A percentile compares a stretch with the other conserved stretches of the same genome.
phyloP scores from a whole-genome alignment of 53 echinoderm and acorn worm species.

The Antedon mediterranea region DNA sequence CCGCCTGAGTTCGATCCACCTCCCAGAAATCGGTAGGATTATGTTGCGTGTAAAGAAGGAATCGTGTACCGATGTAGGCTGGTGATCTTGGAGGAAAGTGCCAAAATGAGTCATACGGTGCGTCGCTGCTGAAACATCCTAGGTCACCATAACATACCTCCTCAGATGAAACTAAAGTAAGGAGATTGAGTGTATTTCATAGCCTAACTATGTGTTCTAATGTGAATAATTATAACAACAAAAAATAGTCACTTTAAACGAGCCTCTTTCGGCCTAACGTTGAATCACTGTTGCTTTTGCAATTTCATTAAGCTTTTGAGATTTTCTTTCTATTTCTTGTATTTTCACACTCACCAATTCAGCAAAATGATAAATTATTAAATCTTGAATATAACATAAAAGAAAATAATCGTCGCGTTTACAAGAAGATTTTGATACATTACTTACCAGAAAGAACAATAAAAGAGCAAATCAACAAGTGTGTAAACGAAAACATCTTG shows the following conservation, averaged over 20 bases:
- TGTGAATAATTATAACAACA: background rate
- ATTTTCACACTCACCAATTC: background rate
- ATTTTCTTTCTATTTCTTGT: too few species aligned
- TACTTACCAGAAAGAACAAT: background rate
- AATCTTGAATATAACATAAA: background rate
- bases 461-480: background rate
- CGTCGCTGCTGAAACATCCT: constrained; percentile 35
- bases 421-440: background rate
- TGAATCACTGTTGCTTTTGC: too few species aligned
- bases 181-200: background rate
- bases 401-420: background rate
- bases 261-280: too few species aligned
- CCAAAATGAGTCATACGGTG: constrained; percentile 21
- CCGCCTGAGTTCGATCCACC: background rate
- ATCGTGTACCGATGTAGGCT: constrained; percentile 23
- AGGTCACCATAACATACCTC: constrained; percentile 8
- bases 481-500: background rate
- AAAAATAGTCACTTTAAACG: background rate
- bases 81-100: constrained; percentile 32
- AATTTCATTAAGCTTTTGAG: too few species aligned
- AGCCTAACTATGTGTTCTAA: background rate
- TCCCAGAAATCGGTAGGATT: constrained; percentile 10
- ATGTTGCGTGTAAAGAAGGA: constrained; percentile 34
- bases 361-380: background rate
- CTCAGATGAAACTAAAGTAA: background rate